Evolutionary conservation across 2,113 vertebrate genomes (phyloP), one percentile per base, ranked within the genome.

Genomic region (Gila orcuttii): DNA sequence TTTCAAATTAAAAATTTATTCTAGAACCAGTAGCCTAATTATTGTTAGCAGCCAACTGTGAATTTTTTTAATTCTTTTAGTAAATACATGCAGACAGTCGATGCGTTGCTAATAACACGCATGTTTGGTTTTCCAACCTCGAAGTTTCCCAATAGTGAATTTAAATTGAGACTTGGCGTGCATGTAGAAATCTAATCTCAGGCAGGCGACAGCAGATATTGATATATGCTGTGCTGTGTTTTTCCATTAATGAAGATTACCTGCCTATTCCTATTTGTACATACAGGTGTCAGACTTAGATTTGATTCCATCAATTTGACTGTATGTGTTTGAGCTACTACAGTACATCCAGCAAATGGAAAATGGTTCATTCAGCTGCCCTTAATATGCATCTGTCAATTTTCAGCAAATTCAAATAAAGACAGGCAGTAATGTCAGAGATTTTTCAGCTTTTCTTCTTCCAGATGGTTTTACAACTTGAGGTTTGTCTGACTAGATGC

Each of bases 171-270:
- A 86, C 89, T 90, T 94, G 94, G 94, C 94, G 94, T 94, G 95
- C 94, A 93, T 95, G 93, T 92, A 92, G 92, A 87, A 94, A 95
- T 94, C 92, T 92, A 94, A 95, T 95, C 94, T 94, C 89, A 87
- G 88, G 76, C 91, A 94, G 94, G 91, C 93, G 92, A 90, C 92
- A 86, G 90, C 87, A 93, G 92, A 93, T 91, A 93, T 91, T 90
- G 90, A 76, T 91, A 89, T 81, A 81, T 92, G 92, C 92, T 93
- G 93, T 94, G 91, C 91, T 90, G 91, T 93, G 93, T 93, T 92
- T 93, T 87, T 91, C 85, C 90, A 90, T 91, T 93, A 94, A 95
- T 93, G 92, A 95, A 94, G 93, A 92, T 92, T 91, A 90, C 92
- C 90, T 90, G 86, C 92, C 93, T 92, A 94, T 93, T 91, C 93